These are phyloP conservation scores for Melanocharis versteri DNA, from an alignment of 2,113 vertebrate species.

Conservation along the genomic window DNA sequence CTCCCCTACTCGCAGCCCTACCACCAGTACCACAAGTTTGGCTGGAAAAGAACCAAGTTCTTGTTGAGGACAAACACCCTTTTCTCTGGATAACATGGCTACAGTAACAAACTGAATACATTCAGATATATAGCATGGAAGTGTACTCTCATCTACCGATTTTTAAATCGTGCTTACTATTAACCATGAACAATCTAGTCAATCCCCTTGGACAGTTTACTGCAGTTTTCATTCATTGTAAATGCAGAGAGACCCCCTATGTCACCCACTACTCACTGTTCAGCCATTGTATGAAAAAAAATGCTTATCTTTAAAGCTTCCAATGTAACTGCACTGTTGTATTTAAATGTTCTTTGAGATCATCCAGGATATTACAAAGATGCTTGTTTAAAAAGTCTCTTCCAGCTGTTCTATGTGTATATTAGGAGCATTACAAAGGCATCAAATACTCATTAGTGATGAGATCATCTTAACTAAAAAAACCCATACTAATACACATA, in stretches of 20 bases:
- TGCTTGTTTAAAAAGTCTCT: not conserved
- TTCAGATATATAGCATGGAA: not conserved
- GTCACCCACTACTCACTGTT: not conserved
- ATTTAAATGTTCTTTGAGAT: slow-evolving; percentile 23
- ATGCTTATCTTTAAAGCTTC: not conserved
- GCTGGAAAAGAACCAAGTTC: not conserved
- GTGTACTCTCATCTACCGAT: not conserved
- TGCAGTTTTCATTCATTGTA: not conserved
- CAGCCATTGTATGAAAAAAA: not conserved
- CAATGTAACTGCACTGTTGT: not conserved
- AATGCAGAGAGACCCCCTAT: not conserved
- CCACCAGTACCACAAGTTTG: not conserved
- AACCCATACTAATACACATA: not conserved
- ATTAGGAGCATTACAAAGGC: slow-evolving; percentile 3
- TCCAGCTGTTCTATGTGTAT: not conserved
- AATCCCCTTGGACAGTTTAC: not conserved
- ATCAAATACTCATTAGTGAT: not conserved
- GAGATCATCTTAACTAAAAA: not conserved
- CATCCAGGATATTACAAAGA: slow-evolving; percentile 2
- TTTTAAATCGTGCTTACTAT: not conserved
- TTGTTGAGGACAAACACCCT: not conserved
- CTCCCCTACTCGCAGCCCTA: not conserved
- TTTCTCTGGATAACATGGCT: not conserved
- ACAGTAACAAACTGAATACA: not conserved
- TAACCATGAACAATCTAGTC: not conserved